Conservation (phyloP, 2,888 invertebrate genomes). For the Andrena flavipes region DNA sequence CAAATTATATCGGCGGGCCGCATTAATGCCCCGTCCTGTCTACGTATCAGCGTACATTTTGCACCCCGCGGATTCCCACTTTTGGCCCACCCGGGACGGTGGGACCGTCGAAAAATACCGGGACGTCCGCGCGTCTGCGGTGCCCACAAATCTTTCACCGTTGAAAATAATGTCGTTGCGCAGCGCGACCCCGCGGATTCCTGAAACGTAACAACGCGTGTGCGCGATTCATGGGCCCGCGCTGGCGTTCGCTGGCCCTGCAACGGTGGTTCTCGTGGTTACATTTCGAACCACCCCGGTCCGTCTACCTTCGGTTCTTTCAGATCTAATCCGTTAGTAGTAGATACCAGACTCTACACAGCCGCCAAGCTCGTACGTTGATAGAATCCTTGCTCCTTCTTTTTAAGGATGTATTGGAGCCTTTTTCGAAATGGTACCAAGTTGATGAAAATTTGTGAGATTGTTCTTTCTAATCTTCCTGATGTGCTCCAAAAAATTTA, state of each 20-base stretch:
- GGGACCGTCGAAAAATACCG: slow-evolving; percentile 51
- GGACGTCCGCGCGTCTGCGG: slow-evolving; percentile 11
- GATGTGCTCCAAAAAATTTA: too few species aligned
- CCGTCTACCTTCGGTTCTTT: too few species aligned
- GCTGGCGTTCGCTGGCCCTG: not conserved
- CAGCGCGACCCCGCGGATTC: slow-evolving; percentile 17
- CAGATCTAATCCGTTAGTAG: not conserved
- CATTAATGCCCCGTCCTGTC: slow-evolving; percentile 42
- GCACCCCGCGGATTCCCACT: slow-evolving; percentile 34
- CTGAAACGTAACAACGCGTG: slow-evolving; percentile 33
- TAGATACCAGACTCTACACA: too few species aligned
- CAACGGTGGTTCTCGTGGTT: not conserved
- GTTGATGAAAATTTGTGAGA: too few species aligned
- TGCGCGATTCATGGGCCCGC: not conserved
- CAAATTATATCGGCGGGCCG: slow-evolving; percentile 64
- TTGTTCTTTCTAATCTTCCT: too few species aligned
- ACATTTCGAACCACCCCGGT: not conserved
- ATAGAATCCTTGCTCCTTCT: too few species aligned
- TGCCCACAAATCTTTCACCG: slow-evolving; percentile 44
- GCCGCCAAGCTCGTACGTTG: too few species aligned
- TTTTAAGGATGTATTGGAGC: too few species aligned
- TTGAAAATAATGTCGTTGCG: slow-evolving; percentile 39
- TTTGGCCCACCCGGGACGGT: not conserved
- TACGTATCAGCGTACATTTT: slow-evolving; percentile 54
- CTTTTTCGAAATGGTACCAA: too few species aligned